These are phyloP conservation scores for Catamblyrhynchus diadema DNA, from an alignment of 2,797 vertebrate genomes.

Conservation along the genomic window DNA sequence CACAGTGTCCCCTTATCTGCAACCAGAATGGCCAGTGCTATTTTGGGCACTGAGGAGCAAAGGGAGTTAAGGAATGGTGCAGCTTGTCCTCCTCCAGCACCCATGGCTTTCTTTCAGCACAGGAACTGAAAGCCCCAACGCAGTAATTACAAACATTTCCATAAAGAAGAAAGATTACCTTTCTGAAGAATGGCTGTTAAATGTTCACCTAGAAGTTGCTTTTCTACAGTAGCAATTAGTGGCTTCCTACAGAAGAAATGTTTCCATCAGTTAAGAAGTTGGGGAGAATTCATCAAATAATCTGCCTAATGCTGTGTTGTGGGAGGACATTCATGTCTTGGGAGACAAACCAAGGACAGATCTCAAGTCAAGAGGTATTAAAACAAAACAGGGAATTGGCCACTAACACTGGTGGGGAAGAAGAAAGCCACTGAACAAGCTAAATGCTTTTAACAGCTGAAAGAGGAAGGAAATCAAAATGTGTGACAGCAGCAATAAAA, in stretches of 20 bases:
- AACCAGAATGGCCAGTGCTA: neutral
- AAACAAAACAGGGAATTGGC: neutral
- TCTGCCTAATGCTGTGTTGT: neutral
- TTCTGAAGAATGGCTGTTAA: conserved; percentile 95
- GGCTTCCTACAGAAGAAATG: conserved; percentile 85
- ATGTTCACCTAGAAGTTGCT: conserved; percentile 98
- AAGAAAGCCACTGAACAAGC: neutral
- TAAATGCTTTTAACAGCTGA: neutral
- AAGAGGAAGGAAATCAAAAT: neutral
- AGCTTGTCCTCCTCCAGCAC: neutral
- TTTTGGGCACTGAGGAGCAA: neutral
- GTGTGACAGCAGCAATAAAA: neutral
- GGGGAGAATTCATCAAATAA: neutral
- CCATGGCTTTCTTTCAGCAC: neutral
- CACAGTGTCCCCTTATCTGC: neutral
- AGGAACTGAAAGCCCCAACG: conserved; percentile 11
- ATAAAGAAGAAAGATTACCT: conserved; percentile 79
- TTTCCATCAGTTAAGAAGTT: neutral
- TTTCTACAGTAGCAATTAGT: conserved; percentile 96
- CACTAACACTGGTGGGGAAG: neutral
- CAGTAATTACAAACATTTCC: conserved; percentile 33
- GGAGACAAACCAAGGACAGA: neutral
- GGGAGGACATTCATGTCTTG: neutral
- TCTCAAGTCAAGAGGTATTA: neutral
- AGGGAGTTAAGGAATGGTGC: neutral